Percentiles rank a stretch among this genome's conserved stretches.
These are phyloP conservation scores for Brachionus paranguensis DNA, from an alignment of 1,140 invertebrate genomes.

Conservation along the genomic window DNA sequence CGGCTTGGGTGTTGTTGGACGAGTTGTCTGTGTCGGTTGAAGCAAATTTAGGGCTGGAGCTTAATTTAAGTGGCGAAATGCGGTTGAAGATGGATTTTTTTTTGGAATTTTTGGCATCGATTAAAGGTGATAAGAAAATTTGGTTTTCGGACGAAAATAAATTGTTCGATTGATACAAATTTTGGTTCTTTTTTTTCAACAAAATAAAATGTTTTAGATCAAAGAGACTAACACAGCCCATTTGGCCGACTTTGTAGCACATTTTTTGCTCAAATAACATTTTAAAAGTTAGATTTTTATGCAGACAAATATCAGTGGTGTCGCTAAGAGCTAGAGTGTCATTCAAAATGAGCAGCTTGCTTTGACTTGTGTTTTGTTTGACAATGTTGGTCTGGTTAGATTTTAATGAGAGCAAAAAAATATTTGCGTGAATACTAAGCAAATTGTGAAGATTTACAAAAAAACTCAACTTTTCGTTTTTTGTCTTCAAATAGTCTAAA, in stretches of 20 bases:
- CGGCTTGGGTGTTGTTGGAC: not conserved
- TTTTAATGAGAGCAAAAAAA: not conserved
- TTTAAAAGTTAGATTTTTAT: not conserved
- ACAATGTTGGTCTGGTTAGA: not conserved
- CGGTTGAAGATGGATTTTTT: not conserved
- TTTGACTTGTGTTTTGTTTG: not conserved
- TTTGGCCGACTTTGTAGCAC: slow-evolving; percentile 48
- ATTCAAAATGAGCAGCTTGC: not conserved
- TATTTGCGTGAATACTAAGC: slow-evolving; percentile 47
- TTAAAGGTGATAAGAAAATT: not conserved
- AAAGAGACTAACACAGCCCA: slow-evolving; percentile 45
- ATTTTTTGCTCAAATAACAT: slow-evolving; percentile 41
- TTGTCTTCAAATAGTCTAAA: slow-evolving; percentile 43
- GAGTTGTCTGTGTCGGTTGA: not conserved
- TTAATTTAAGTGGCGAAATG: not conserved
- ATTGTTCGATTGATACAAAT: not conserved
- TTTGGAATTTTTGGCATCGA: not conserved
- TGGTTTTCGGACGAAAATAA: not conserved
- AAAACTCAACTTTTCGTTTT: slow-evolving; percentile 48
- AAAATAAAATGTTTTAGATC: slow-evolving; percentile 33
- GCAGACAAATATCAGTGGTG: not conserved
- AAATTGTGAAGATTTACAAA: slow-evolving; percentile 51
- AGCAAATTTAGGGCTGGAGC: not conserved
- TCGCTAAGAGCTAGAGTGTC: not conserved
- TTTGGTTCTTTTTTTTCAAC: not conserved